Evolutionary conservation across 1,140 invertebrate genomes (phyloP).

Genomic region (Semibalanus balanoides): DNA sequence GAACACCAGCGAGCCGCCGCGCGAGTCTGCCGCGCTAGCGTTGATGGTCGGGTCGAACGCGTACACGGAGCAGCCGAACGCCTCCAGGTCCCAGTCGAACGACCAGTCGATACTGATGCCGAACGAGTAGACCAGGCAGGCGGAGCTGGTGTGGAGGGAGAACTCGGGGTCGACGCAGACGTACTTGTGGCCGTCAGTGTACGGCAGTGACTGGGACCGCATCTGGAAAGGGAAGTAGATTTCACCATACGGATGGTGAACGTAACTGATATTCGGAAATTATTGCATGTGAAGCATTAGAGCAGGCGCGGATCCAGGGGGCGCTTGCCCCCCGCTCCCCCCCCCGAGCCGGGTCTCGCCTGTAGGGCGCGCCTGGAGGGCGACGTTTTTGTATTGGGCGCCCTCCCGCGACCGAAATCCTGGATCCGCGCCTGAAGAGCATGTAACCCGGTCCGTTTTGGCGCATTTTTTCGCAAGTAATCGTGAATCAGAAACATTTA

Average conservation of each 20-base stretch:
- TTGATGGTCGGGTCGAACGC: constrained; percentile 23
- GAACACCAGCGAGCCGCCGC: not conserved
- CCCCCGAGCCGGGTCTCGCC: too few species aligned
- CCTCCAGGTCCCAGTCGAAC: constrained; percentile 21
- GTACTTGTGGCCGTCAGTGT: constrained; percentile 9
- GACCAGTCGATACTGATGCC: constrained; percentile 24
- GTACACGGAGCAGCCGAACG: constrained; percentile 22
- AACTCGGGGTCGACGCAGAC: constrained; percentile 13
- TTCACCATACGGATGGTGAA: not conserved
- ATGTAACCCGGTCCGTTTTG: too few species aligned
- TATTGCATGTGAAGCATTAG: not conserved
- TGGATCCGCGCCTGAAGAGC: too few species aligned
- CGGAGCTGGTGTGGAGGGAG: constrained; percentile 5
- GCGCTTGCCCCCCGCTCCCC: too few species aligned
- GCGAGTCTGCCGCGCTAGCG: not conserved
- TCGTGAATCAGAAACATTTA: not conserved
- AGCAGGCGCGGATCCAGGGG: too few species aligned
- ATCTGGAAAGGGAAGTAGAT: not conserved
- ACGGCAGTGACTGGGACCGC: too few species aligned
- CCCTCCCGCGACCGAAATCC: too few species aligned
- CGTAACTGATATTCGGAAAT: not conserved
- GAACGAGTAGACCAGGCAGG: constrained; percentile 21
- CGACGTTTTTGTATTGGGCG: too few species aligned
- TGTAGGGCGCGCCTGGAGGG: too few species aligned
- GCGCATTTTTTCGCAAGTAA: not conserved